phyloP scores from a whole-genome alignment of 30 jellyfish, hydroid and myxozoan species.

The Nemopilema nomurai region DNA sequence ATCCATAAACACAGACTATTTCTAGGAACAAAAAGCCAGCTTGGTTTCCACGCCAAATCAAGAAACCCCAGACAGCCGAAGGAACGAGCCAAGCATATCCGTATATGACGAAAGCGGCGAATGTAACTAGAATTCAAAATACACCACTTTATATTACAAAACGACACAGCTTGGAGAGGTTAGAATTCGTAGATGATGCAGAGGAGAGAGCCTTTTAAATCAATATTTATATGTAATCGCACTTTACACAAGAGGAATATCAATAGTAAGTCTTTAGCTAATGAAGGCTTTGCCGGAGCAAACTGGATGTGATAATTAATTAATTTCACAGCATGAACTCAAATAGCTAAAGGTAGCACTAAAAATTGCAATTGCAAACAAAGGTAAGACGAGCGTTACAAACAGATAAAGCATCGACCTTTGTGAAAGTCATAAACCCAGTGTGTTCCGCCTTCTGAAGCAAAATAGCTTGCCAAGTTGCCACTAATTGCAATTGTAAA shows the following conservation, averaged over 20 bases:
- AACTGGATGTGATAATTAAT: too few species aligned
- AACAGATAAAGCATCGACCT: conserved; percentile 48
- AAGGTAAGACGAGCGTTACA: too few species aligned
- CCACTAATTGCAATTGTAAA: conserved; percentile 94
- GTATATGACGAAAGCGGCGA: conserved; percentile 89
- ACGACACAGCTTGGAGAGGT: too few species aligned
- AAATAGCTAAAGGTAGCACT: too few species aligned
- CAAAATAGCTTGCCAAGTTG: conserved; percentile 82
- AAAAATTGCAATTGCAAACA: too few species aligned
- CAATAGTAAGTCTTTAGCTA: neutral
- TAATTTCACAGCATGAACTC: too few species aligned
- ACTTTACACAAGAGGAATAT: too few species aligned
- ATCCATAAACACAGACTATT: conserved; percentile 92
- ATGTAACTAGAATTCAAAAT: conserved; percentile 64
- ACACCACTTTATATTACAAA: neutral
- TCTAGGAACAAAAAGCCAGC: conserved; percentile 93
- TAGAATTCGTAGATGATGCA: too few species aligned
- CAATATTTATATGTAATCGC: too few species aligned
- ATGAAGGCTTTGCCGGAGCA: neutral
- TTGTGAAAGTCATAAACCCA: conserved; percentile 86
- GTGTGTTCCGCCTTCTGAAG: conserved; percentile 82
- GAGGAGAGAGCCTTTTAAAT: too few species aligned
- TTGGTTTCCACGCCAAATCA: conserved; percentile 91
- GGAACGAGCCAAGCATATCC: conserved; percentile 93
- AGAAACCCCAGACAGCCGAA: conserved; percentile 84